Percentiles rank a stretch among this genome's conserved stretches.
Evolutionary conservation across 2,888 invertebrate species (phyloP).

Genomic region (Drosophila nr. perissopoda): DNA sequence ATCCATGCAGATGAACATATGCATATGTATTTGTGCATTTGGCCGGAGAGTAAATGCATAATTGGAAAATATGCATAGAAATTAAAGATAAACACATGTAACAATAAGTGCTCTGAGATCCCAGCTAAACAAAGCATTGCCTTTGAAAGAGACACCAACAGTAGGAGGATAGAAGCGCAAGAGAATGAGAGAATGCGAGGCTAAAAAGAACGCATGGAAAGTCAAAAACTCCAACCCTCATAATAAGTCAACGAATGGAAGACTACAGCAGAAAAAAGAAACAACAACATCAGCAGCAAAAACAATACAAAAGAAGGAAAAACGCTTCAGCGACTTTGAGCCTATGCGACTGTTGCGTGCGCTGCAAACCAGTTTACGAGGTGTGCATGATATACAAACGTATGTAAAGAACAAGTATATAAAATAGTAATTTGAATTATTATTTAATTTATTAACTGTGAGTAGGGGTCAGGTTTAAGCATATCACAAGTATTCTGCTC

Average conservation of each 20-base stretch:
- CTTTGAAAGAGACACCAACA: conserved; percentile 60
- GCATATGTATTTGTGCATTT: conserved; percentile 5
- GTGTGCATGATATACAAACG: background rate
- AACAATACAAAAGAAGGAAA: conserved; percentile 56
- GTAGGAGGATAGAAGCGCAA: conserved; percentile 43
- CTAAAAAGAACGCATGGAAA: conserved; percentile 66
- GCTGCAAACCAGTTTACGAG: conserved; percentile 52
- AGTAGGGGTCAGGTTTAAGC: background rate
- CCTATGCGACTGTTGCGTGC: conserved; percentile 43
- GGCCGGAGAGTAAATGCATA: conserved; percentile 47
- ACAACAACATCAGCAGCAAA: conserved; percentile 55
- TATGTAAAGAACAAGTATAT: background rate
- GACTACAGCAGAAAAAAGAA: conserved; percentile 65
- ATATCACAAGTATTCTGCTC: background rate
- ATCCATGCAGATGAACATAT: background rate
- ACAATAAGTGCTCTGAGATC: conserved; percentile 70
- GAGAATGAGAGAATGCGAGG: conserved; percentile 50
- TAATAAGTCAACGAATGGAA: conserved; percentile 75
- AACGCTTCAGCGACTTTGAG: conserved; percentile 36
- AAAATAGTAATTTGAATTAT: background rate
- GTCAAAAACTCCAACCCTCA: conserved; percentile 76
- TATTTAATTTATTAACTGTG: background rate
- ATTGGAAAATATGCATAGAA: conserved; percentile 72
- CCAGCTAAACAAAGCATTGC: conserved; percentile 73
- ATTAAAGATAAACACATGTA: conserved; percentile 74